Conservation (phyloP, 2,797 vertebrate species). For the Sebastes itinus region DNA sequence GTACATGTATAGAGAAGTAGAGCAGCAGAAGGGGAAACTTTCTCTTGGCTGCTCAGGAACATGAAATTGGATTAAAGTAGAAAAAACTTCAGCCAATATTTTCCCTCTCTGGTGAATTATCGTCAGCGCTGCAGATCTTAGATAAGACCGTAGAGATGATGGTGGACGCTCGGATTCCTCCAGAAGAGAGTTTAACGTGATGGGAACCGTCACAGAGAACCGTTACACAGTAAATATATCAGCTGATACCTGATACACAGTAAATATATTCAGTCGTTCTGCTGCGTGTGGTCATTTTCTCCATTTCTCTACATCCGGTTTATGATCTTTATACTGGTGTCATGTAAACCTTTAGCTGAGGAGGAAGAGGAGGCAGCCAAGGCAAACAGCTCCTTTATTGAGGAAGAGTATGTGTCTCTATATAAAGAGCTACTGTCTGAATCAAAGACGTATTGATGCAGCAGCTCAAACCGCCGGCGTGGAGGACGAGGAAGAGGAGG, state of each 20-base stretch:
- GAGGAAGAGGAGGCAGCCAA: slow-evolving; percentile 60
- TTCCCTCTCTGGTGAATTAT: slow-evolving; percentile 65
- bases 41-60: slow-evolving; percentile 48
- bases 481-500: not conserved
- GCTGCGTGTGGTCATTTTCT: slow-evolving; percentile 71
- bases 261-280: slow-evolving; percentile 53
- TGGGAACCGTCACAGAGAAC: slow-evolving; percentile 74
- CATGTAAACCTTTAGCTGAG: slow-evolving; percentile 64
- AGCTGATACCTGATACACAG: slow-evolving; percentile 39
- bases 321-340: slow-evolving; percentile 48
- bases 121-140: slow-evolving; percentile 49
- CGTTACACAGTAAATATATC: slow-evolving; percentile 37
- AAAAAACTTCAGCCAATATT: slow-evolving; percentile 60
- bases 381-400: slow-evolving; percentile 74
- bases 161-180: slow-evolving; percentile 17
- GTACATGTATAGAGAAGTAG: not conserved
- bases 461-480: slow-evolving; percentile 27
- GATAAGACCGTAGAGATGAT: slow-evolving; percentile 58
- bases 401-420: slow-evolving; percentile 70
- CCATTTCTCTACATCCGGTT: slow-evolving; percentile 68
- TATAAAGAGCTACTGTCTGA: slow-evolving; percentile 71
- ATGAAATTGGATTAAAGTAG: slow-evolving; percentile 68
- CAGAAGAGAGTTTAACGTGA: not conserved
- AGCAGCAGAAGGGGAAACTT: slow-evolving; percentile 37
- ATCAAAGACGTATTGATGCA: slow-evolving; percentile 64